phyloP scores from a whole-genome alignment of 1,140 invertebrate genomes.

The Leptopilina clavipes region DNA sequence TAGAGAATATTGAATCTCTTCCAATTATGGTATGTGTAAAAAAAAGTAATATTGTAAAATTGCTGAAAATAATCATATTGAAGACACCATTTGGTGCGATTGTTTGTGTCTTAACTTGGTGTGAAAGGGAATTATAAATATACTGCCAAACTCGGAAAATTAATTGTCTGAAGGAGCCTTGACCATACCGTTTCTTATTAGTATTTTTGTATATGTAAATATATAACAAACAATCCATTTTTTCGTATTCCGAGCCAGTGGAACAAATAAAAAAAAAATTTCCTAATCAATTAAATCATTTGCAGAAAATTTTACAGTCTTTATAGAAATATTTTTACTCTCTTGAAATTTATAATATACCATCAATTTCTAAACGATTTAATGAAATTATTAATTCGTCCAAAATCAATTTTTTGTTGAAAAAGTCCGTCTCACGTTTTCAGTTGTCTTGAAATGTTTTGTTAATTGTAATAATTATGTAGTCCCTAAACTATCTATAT shows the following conservation, averaged over 20 bases:
- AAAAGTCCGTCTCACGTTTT: too few species aligned
- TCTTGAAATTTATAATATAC: too few species aligned
- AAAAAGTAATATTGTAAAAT: conserved; percentile 41
- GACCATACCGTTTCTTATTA: conserved; percentile 70
- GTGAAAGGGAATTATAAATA: conserved; percentile 61
- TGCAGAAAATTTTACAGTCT: neutral
- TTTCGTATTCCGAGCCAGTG: conserved; percentile 59
- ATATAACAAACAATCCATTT: conserved; percentile 47
- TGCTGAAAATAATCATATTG: conserved; percentile 37
- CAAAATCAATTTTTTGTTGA: too few species aligned
- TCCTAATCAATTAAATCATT: neutral
- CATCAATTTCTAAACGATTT: too few species aligned
- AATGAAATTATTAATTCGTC: too few species aligned
- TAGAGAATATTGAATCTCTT: conserved; percentile 59
- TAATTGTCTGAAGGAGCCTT: conserved; percentile 61
- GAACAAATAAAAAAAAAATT: conserved; percentile 46
- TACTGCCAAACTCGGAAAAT: conserved; percentile 72
- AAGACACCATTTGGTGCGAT: conserved; percentile 13
- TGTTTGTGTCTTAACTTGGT: conserved; percentile 19
- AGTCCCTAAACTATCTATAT: too few species aligned
- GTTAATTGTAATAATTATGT: too few species aligned
- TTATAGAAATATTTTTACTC: too few species aligned
- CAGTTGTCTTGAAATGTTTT: too few species aligned
- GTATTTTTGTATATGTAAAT: conserved; percentile 72
- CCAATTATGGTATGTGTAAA: conserved; percentile 45